Percentiles rank a stretch among this genome's conserved stretches.
Conservation (phyloP, 2,888 invertebrate genomes). For the Tipula unca region DNA sequence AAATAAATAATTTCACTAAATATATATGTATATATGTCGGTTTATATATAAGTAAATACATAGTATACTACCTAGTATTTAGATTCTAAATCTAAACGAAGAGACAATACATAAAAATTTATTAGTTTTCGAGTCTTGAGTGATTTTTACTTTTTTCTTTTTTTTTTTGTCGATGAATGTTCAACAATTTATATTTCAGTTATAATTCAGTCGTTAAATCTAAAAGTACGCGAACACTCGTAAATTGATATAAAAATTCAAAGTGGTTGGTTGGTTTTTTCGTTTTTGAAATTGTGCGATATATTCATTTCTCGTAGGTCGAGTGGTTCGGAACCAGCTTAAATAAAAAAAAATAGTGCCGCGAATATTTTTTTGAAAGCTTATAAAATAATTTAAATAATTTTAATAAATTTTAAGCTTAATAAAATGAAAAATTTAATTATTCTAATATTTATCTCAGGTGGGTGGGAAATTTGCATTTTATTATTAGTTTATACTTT, state of each 20-base stretch:
- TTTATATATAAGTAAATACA: neutral
- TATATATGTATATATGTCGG: neutral
- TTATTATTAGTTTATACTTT: neutral
- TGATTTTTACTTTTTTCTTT: neutral
- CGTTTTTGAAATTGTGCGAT: neutral
- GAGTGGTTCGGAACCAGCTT: neutral
- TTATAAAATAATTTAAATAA: neutral
- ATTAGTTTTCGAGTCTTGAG: neutral
- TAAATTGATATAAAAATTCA: neutral
- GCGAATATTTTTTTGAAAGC: neutral
- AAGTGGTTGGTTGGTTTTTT: neutral
- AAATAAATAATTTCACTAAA: neutral
- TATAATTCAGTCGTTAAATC: slow-evolving; percentile 8
- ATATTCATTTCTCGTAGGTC: neutral
- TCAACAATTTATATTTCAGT: neutral
- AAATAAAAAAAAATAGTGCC: neutral
- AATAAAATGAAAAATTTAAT: neutral
- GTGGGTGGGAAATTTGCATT: neutral
- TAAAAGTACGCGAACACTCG: neutral
- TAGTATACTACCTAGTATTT: neutral
- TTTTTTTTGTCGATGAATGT: neutral
- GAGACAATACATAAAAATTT: slow-evolving; percentile 3
- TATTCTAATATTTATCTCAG: neutral
- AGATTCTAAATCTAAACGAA: neutral
- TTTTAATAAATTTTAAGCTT: neutral